Percentiles rank a stretch among this genome's conserved stretches.
These are phyloP conservation scores for Peromyscus attwateri DNA, from an alignment of 2,797 vertebrate genomes.

Conservation along the genomic window DNA sequence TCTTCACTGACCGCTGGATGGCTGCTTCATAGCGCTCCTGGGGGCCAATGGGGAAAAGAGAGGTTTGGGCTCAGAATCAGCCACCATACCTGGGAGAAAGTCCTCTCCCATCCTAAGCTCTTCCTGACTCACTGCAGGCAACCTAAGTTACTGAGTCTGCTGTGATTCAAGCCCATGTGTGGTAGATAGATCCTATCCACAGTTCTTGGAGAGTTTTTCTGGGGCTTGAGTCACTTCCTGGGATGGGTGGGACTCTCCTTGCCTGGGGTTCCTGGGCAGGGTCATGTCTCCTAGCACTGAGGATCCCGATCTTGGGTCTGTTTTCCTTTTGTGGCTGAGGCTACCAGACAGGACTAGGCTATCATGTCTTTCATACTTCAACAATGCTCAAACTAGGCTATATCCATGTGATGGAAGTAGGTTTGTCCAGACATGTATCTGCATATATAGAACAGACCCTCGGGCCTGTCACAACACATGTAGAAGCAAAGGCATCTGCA, in stretches of 20 bases:
- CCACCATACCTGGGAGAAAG: background rate
- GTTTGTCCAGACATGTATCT: too few relatives aligned
- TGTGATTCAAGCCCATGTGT: constrained; percentile 48
- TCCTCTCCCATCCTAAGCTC: background rate
- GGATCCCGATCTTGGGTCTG: constrained; percentile 30
- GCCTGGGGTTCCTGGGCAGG: background rate
- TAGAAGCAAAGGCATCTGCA: background rate
- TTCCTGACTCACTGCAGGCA: constrained; percentile 64
- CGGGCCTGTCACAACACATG: rapidly evolving
- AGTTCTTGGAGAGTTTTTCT: constrained; percentile 61
- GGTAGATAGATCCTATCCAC: constrained; percentile 36
- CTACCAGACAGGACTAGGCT: background rate
- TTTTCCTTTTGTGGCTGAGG: background rate
- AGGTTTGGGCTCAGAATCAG: constrained; percentile 32
- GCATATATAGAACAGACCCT: background rate
- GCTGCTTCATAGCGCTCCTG: constrained; percentile 98
- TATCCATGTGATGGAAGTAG: background rate
- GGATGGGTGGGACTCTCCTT: constrained; percentile 29
- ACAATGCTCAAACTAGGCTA: background rate
- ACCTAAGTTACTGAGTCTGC: constrained; percentile 54
- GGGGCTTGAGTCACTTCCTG: constrained; percentile 81
- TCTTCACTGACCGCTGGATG: constrained; percentile 95
- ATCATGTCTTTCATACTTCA: constrained; percentile 1
- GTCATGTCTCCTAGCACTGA: background rate
- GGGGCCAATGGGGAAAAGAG: background rate